These are phyloP conservation scores for Cyprinodon brontotheroides DNA, from an alignment of 2,113 vertebrate genomes.

Conservation along the genomic window DNA sequence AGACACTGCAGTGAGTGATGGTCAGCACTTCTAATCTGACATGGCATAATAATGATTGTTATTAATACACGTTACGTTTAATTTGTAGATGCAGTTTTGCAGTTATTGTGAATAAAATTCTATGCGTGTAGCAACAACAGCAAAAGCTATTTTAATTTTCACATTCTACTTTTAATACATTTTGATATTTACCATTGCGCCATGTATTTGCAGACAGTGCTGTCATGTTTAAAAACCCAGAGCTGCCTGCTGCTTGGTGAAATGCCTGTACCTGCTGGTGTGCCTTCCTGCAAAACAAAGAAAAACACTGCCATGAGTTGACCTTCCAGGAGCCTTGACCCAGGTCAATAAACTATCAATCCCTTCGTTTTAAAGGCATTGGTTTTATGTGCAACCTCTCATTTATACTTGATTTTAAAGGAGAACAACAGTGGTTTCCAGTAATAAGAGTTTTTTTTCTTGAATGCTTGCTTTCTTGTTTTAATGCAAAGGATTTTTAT, in stretches of 20 bases:
- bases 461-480: neutral
- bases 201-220: conserved; percentile 74
- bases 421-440: neutral
- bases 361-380: neutral
- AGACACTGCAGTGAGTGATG: conserved; percentile 81
- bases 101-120: too few species aligned
- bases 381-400: neutral
- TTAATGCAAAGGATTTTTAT: neutral
- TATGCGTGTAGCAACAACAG: neutral
- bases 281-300: conserved; percentile 79
- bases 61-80: neutral
- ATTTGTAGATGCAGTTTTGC: neutral
- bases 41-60: neutral
- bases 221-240: conserved; percentile 80
- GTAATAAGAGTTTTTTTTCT: neutral
- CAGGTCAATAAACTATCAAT: conserved; percentile 77
- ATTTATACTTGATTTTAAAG: neutral
- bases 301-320: conserved; percentile 35
- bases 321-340: conserved; percentile 84
- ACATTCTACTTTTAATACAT: neutral
- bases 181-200: neutral
- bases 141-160: neutral
- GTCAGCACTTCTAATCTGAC: neutral
- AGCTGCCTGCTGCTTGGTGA: conserved; percentile 87
- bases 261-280: conserved; percentile 91